Percentiles rank a stretch among this genome's conserved stretches.
phyloP scores from a whole-genome alignment of 2,888 invertebrate genomes.

The Tenthredo mesomela region DNA sequence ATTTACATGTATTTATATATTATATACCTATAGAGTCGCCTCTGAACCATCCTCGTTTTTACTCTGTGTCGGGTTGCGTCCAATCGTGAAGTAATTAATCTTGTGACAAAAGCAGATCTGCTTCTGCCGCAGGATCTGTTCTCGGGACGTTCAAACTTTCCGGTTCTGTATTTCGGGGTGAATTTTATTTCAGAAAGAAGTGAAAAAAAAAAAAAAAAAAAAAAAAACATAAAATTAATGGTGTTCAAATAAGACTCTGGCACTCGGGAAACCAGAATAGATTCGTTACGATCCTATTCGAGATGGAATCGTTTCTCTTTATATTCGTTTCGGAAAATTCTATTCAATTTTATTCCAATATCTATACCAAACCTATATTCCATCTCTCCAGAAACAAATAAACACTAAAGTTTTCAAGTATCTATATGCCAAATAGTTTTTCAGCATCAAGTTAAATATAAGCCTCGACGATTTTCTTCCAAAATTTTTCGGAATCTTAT shows the following conservation, averaged over 20 bases:
- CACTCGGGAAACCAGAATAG: constrained; percentile 5
- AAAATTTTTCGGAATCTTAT: not conserved
- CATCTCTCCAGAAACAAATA: not conserved
- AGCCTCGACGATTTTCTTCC: not conserved
- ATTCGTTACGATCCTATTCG: not conserved
- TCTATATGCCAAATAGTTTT: not conserved
- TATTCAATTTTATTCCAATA: not conserved
- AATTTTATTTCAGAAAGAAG: not conserved
- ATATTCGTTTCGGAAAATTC: not conserved
- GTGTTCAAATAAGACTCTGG: constrained; percentile 37
- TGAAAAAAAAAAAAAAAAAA: not conserved
- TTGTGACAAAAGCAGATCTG: constrained; percentile 61
- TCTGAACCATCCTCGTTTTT: not conserved
- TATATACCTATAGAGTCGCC: not conserved
- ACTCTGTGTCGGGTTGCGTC: constrained; percentile 36
- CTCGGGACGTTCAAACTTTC: not conserved
- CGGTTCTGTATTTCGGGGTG: not conserved
- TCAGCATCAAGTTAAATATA: too few species aligned
- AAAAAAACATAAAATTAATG: not conserved
- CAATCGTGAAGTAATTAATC: constrained; percentile 64
- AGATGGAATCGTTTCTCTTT: constrained; percentile 29
- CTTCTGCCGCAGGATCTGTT: not conserved
- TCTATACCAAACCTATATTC: not conserved
- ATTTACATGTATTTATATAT: too few species aligned
- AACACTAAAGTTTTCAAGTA: not conserved